phyloP scores from a whole-genome alignment of 2,797 vertebrate species.

The Chiloscyllium punctatum region DNA sequence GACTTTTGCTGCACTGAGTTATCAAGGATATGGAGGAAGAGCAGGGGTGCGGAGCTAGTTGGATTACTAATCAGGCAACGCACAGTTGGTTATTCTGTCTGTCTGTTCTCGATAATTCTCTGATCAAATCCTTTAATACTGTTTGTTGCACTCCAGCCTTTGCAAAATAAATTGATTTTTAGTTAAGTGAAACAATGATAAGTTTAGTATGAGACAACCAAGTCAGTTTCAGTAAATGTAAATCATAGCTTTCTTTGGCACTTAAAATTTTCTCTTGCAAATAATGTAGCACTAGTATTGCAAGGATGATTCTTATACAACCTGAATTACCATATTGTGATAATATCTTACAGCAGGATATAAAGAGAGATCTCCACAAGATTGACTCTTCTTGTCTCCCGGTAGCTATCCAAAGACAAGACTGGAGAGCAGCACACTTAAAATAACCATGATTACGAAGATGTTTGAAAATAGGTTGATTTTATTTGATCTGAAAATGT shows the following conservation, averaged over 20 bases:
- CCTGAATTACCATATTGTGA: neutral
- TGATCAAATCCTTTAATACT: neutral
- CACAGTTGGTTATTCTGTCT: neutral
- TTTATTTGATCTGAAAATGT: slow-evolving; percentile 15
- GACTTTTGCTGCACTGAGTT: neutral
- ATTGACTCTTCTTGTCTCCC: neutral
- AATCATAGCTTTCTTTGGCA: neutral
- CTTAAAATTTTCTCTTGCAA: neutral
- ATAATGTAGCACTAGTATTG: neutral
- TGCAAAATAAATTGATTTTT: neutral
- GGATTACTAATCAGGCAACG: neutral
- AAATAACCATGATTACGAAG: neutral
- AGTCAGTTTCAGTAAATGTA: neutral
- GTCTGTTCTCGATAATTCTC: neutral
- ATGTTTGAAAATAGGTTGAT: neutral
- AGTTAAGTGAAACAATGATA: neutral
- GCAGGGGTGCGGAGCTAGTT: neutral
- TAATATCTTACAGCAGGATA: neutral
- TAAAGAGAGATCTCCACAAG: neutral
- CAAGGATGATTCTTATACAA: neutral
- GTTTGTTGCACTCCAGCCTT: neutral
- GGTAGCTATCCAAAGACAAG: neutral
- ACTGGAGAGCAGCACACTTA: neutral
- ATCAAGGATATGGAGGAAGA: neutral
- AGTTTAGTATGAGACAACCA: neutral